A percentile compares a stretch with the other conserved stretches of the same genome.
phyloP scores from a whole-genome alignment of 64 coral and sea anemone genomes.

The Actinia tenebrosa region DNA sequence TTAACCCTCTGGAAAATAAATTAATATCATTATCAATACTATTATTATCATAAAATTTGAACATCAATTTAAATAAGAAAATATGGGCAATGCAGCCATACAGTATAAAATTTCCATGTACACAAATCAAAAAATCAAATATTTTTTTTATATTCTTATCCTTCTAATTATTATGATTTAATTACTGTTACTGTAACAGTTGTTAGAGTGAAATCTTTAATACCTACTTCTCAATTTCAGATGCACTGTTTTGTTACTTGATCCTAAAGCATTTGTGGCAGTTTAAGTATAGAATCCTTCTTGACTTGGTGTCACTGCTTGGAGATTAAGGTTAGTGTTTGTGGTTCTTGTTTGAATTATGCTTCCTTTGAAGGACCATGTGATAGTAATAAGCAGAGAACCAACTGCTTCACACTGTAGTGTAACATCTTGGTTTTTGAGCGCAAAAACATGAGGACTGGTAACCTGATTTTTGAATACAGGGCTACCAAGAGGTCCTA shows the following conservation, averaged over 20 bases:
- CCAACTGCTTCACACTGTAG: constrained; percentile 1
- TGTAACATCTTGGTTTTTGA: constrained; percentile 13
- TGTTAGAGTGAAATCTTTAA: not conserved
- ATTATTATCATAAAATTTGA: not conserved
- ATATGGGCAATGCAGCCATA: too few species aligned
- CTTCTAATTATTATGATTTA: not conserved
- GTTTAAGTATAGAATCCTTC: constrained; percentile 6
- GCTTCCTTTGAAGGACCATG: not conserved
- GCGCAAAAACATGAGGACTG: not conserved
- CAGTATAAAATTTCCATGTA: too few species aligned
- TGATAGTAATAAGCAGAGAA: not conserved
- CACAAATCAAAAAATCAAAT: too few species aligned
- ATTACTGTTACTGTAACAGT: not conserved
- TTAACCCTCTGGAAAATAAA: too few species aligned
- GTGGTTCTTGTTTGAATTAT: not conserved
- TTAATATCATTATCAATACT: not conserved
- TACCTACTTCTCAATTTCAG: not conserved
- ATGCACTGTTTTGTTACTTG: constrained; percentile 1
- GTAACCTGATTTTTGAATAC: not conserved
- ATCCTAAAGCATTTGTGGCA: not conserved
- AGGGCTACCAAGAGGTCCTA: constrained; percentile 4
- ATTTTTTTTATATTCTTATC: not conserved
- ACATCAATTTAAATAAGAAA: too few species aligned
- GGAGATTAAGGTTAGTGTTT: not conserved
- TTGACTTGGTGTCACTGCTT: not conserved